phyloP scores from a whole-genome alignment of 2,113 vertebrate species.

The human region DNA sequence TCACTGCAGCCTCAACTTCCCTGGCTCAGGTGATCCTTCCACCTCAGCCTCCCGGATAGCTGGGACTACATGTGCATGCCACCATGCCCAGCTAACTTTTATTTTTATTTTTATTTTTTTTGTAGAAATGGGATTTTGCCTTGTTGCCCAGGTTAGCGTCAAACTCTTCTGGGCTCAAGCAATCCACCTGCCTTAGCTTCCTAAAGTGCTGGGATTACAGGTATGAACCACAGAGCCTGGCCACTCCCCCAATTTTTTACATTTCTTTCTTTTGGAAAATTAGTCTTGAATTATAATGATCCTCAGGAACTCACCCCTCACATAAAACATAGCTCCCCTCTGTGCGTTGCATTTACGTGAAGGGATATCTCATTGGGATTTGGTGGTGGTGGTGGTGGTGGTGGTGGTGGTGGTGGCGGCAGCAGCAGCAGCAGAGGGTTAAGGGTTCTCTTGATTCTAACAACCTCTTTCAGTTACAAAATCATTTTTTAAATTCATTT shows the following conservation, averaged over 20 bases:
- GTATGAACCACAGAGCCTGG: no score
- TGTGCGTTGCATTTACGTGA: not conserved
- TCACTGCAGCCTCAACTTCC: no score
- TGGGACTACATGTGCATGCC: no score
- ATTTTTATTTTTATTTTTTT: no score
- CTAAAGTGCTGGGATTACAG: no score
- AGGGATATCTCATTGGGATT: not conserved
- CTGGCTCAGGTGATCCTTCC: no score
- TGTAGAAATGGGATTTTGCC: no score
- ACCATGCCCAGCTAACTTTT: no score
- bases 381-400: not conserved
- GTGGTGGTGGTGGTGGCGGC: fast-evolving
- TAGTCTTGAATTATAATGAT: not conserved
- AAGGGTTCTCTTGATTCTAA: not conserved
- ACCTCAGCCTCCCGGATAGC: no score
- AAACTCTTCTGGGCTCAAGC: no score
- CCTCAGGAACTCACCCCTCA: not conserved
- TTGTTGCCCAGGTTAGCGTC: no score
- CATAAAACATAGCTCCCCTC: not conserved
- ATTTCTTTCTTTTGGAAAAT: not conserved
- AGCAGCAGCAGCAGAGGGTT: not conserved
- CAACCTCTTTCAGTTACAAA: not conserved
- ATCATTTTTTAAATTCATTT: not conserved
- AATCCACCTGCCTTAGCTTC: no score
- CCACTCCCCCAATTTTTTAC: not conserved